Conservation (phyloP, 2,113 vertebrate genomes). For the Cebus imitator region DNA sequence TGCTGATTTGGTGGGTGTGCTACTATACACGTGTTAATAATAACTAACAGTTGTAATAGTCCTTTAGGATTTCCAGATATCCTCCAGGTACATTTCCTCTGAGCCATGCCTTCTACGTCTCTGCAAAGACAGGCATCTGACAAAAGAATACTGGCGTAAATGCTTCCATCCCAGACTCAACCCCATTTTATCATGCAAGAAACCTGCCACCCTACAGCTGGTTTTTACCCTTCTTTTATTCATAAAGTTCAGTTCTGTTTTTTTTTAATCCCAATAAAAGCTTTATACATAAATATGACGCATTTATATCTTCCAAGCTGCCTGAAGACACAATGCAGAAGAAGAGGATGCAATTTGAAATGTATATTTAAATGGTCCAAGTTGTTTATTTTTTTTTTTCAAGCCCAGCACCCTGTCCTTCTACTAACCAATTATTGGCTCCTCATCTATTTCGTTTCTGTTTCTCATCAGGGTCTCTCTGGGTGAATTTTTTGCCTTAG, state of each 20-base stretch:
- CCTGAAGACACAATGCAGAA: background rate
- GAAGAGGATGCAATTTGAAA: slow-evolving; percentile 42
- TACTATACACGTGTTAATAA: background rate
- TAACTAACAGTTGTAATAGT: background rate
- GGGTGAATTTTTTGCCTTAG: slow-evolving; percentile 17
- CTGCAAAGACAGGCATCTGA: background rate
- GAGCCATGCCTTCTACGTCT: background rate
- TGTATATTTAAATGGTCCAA: background rate
- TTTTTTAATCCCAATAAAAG: slow-evolving; percentile 34
- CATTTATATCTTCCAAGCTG: background rate
- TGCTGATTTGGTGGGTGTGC: background rate
- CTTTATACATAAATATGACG: slow-evolving; percentile 56
- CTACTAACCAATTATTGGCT: background rate
- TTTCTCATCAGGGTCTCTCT: background rate
- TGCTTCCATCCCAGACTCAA: background rate
- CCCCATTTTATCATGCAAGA: background rate
- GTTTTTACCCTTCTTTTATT: background rate
- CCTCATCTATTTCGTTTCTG: background rate
- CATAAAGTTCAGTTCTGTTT: background rate
- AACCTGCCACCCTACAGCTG: background rate
- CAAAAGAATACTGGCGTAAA: background rate
- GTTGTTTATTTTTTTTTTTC: background rate
- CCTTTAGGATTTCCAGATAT: background rate
- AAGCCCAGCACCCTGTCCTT: background rate
- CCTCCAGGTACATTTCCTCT: background rate